Evolutionary conservation across 2,797 vertebrate genomes (phyloP).

Genomic region (Vultur gryphus): DNA sequence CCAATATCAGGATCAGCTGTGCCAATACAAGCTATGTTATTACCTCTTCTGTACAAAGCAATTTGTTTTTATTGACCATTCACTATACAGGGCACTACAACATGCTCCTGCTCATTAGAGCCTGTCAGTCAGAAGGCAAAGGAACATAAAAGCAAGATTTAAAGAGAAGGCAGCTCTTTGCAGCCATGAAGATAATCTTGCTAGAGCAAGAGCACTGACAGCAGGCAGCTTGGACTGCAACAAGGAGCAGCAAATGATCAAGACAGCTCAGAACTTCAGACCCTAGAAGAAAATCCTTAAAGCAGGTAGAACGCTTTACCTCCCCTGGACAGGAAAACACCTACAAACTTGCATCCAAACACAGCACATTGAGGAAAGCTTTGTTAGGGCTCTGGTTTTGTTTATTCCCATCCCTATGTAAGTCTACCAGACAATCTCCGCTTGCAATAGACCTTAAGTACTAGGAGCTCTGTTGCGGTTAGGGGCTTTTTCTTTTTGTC

Average conservation of each 20-base stretch:
- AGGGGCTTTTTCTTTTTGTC: neutral
- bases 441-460: neutral
- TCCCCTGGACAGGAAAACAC: neutral
- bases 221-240: neutral
- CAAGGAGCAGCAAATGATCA: neutral
- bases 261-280: neutral
- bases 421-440: neutral
- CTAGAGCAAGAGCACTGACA: neutral
- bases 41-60: slow-evolving; percentile 33
- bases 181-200: neutral
- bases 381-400: neutral
- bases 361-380: neutral
- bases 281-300: neutral
- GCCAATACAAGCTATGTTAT: slow-evolving; percentile 9
- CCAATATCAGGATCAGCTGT: neutral
- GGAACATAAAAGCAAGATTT: neutral
- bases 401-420: neutral
- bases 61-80: slow-evolving; percentile 51
- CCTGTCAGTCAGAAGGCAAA: slow-evolving; percentile 35
- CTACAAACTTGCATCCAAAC: neutral
- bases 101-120: slow-evolving; percentile 7
- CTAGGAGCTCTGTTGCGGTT: neutral
- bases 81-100: neutral
- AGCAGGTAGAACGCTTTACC: neutral
- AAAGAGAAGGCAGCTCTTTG: slow-evolving; percentile 7